Evolutionary conservation across 2,888 invertebrate species (phyloP), one percentile per base, ranked within the genome.

Genomic region (Agonopterix heracliana): DNA sequence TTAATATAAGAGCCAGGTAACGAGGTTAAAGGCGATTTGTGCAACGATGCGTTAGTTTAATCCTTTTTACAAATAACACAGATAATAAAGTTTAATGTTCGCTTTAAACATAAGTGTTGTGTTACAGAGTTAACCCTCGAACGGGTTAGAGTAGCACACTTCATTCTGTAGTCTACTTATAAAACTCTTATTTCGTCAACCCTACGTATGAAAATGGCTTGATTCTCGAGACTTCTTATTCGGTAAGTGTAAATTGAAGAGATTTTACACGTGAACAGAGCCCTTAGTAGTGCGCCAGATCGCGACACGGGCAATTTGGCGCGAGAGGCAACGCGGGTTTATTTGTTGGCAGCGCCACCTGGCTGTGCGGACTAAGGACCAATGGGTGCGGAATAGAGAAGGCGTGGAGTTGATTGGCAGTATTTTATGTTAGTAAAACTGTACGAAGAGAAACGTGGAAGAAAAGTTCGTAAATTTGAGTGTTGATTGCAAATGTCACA

Each of bases 261-360:
- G 82, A 81, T 86, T 85, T 85, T 68, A 78, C 78, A 79, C 78
- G 74, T 78, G 83, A 81, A 62, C 64, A 43, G 78, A 77, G 64
- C 71, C 81, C 82, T 66, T 81, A 80, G 78, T 72, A 78, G 81
- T 84, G 81, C 74, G 74, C 69, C 69, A 71, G 76, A 78, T 82
- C 73, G 76, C 71, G 75, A 79, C 78, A 81, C 77, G 82, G 83
- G 69, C 82, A 85, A 85, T 86, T 86, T 85, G 79, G 82, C 74
- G 70, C 69, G 75, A 71, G 74, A 76, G 78, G 73, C 69, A 66
- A 66, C 71, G 66, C 66, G 68, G 72, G 74, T 71, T 76, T 78
- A 77, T 79, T 82, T 78, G 76, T 75, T 74, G 69, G 66, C 65
- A 55, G 60, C 64, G 71, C 67, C 83, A 85, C 84, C 84, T 84